phyloP scores from a whole-genome alignment of 1,140 invertebrate genomes.

The Heliconius hermathena region DNA sequence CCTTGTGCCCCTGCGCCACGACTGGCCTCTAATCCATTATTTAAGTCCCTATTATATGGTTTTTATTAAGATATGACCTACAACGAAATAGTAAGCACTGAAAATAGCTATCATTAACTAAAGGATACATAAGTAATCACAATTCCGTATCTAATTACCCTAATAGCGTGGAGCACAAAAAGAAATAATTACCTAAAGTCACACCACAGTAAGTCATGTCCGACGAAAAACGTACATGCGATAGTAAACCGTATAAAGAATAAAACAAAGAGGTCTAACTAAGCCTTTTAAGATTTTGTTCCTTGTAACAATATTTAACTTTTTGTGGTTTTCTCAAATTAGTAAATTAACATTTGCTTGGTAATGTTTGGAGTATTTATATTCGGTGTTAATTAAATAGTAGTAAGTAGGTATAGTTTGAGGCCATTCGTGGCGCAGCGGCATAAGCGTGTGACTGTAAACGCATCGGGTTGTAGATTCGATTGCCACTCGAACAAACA shows the following conservation, averaged over 20 bases:
- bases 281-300: neutral
- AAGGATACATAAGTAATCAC: conserved; percentile 7
- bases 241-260: neutral
- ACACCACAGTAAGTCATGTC: neutral
- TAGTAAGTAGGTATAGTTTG: neutral
- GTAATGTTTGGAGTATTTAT: conserved; percentile 19
- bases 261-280: neutral
- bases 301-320: neutral
- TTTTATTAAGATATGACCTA: neutral
- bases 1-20: too few species aligned
- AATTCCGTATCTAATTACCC: conserved; percentile 11
- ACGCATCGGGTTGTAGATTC: too few species aligned
- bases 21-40: too few species aligned
- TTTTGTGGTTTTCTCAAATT: conserved; percentile 25
- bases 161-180: conserved; percentile 3
- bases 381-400: conserved; percentile 19
- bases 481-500: too few species aligned
- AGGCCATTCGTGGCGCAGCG: too few species aligned
- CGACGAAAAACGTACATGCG: neutral
- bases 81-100: neutral
- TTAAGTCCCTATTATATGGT: neutral
- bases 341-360: conserved; percentile 19
- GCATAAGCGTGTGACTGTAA: too few species aligned
- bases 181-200: conserved; percentile 9
- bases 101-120: neutral